phyloP scores from a whole-genome alignment of 2,113 vertebrate species.

The Vombatus ursinus region DNA sequence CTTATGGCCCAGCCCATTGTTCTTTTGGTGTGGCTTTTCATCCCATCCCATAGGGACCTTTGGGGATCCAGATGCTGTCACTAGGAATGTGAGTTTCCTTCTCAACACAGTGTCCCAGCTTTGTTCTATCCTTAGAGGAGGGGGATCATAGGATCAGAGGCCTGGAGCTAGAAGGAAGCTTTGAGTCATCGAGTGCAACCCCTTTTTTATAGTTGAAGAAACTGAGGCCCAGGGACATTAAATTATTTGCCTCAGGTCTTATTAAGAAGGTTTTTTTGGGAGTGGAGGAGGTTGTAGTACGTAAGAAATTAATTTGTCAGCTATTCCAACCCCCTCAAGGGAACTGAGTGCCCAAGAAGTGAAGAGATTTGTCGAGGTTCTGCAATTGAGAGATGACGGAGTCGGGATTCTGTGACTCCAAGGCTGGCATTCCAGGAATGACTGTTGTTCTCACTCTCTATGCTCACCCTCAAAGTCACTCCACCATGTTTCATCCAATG shows the following conservation, averaged over 20 bases:
- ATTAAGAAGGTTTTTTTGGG: not conserved
- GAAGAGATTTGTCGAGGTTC: not conserved
- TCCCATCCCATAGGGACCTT: not conserved
- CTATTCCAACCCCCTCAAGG: not conserved
- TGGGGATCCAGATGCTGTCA: not conserved
- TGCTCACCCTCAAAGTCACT: no score
- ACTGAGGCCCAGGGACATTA: not conserved
- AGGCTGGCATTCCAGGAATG: not conserved
- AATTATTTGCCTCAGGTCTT: not conserved
- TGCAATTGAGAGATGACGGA: not conserved
- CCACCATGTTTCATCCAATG: not conserved
- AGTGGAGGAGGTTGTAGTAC: not conserved
- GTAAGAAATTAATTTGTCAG: not conserved
- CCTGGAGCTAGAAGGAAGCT: not conserved
- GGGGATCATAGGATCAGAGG: not conserved
- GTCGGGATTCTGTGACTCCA: not conserved
- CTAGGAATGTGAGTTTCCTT: not conserved
- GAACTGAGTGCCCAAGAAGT: not conserved
- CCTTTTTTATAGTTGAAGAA: no score
- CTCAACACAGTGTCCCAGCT: not conserved
- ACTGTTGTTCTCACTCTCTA: not conserved
- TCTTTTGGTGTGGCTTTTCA: not conserved
- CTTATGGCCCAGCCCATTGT: not conserved
- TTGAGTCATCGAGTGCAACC: no score
- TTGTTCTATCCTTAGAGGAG: not conserved